phyloP scores from a whole-genome alignment of 2,113 vertebrate species.

The Ploceus nigricollis region DNA sequence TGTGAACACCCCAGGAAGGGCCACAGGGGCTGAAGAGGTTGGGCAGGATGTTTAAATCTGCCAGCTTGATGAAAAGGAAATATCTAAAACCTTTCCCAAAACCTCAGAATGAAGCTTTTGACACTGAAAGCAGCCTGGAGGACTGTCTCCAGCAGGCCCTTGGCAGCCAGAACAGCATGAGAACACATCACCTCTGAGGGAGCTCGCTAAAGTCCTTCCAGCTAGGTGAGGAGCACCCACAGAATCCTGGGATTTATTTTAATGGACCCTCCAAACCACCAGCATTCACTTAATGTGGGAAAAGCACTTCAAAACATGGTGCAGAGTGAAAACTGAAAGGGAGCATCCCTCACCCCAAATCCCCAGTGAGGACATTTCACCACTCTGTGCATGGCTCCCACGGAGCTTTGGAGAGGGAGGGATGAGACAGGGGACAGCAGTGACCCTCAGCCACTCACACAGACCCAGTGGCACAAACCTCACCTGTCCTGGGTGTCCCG shows the following conservation, averaged over 20 bases:
- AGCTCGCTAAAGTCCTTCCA: not conserved
- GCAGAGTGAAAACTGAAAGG: not conserved
- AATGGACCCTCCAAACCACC: not conserved
- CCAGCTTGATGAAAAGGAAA: not conserved
- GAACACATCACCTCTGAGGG: not conserved
- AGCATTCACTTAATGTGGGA: not conserved
- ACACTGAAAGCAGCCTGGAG: not conserved
- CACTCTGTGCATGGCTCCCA: fast-evolving
- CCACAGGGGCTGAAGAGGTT: not conserved
- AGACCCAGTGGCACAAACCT: fast-evolving
- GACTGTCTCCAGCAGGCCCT: not conserved
- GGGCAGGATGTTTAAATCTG: not conserved
- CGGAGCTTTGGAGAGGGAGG: not conserved
- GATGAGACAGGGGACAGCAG: not conserved
- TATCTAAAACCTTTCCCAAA: not conserved
- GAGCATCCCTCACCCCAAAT: not conserved
- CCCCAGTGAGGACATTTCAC: not conserved
- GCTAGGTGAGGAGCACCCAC: not conserved
- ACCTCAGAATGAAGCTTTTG: not conserved
- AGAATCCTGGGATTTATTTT: not conserved
- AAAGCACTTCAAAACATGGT: not conserved
- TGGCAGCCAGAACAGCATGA: not conserved
- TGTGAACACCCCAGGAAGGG: not conserved
- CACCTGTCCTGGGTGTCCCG: not conserved
- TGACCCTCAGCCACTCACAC: not conserved